A percentile compares a stretch with the other conserved stretches of the same genome.
These are phyloP conservation scores for Tillus elongatus DNA, from an alignment of 2,888 invertebrate genomes.

Conservation along the genomic window DNA sequence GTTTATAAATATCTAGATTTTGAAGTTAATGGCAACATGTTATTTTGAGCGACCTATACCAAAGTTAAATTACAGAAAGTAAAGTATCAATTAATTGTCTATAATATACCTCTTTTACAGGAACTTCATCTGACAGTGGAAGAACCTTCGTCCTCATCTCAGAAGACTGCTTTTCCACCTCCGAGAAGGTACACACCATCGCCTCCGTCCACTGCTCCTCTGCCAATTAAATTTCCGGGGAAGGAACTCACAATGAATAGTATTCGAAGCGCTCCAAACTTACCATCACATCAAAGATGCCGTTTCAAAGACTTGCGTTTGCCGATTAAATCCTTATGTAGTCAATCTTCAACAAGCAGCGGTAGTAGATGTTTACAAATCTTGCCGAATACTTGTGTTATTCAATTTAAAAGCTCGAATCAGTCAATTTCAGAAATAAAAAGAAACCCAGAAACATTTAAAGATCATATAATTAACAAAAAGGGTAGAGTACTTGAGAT, in stretches of 20 bases:
- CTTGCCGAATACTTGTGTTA: slow-evolving; percentile 34
- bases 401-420: slow-evolving; percentile 32
- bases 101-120: slow-evolving; percentile 34
- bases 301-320: slow-evolving; percentile 66
- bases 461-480: slow-evolving; percentile 46
- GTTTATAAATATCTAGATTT: too few relatives aligned
- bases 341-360: slow-evolving; percentile 52
- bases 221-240: slow-evolving; percentile 70
- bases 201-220: slow-evolving; percentile 74
- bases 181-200: slow-evolving; percentile 68
- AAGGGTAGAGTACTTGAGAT: slow-evolving; percentile 53
- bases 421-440: slow-evolving; percentile 54
- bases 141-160: slow-evolving; percentile 46
- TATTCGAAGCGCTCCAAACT: slow-evolving; percentile 70
- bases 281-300: slow-evolving; percentile 58
- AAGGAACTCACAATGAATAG: slow-evolving; percentile 62
- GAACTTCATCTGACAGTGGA: slow-evolving; percentile 55
- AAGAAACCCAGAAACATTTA: slow-evolving; percentile 43
- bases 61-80: too few relatives aligned
- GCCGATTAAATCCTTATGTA: slow-evolving; percentile 60
- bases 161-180: slow-evolving; percentile 51
- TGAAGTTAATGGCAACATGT: too few relatives aligned
- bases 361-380: slow-evolving; percentile 44
- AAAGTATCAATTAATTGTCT: not conserved
- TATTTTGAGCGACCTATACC: too few relatives aligned